Percentiles rank a stretch among this genome's conserved stretches.
These are phyloP conservation scores for Trichonephila inaurata DNA, from an alignment of 1,140 invertebrate genomes.

Conservation along the genomic window DNA sequence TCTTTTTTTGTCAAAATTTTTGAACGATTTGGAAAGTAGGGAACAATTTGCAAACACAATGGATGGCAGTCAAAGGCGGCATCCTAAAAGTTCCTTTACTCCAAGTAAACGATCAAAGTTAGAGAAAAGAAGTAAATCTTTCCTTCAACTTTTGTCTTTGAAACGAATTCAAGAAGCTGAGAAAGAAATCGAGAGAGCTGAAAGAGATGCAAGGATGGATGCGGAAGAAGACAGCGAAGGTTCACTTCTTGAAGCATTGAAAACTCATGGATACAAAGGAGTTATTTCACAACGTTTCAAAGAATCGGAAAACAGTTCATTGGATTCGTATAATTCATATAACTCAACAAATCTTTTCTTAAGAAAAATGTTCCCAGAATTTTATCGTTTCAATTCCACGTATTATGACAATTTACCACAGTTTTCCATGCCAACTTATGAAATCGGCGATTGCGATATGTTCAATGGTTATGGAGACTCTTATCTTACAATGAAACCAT, in stretches of 20 bases:
- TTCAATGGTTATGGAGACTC: background rate
- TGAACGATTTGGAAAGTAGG: slow-evolving; percentile 53
- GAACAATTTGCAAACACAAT: background rate
- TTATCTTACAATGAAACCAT: background rate
- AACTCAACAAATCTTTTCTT: slow-evolving; percentile 20
- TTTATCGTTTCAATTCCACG: background rate
- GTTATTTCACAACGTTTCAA: slow-evolving; percentile 77
- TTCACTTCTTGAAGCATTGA: slow-evolving; percentile 77
- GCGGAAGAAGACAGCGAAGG: slow-evolving; percentile 69
- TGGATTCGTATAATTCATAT: slow-evolving; percentile 19
- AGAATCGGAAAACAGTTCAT: slow-evolving; percentile 14
- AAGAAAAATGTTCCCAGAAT: background rate
- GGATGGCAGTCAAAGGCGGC: background rate
- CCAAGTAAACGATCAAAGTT: slow-evolving; percentile 13
- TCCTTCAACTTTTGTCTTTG: slow-evolving; percentile 64
- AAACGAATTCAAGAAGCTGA: slow-evolving; percentile 73
- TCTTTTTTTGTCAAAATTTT: slow-evolving; percentile 36
- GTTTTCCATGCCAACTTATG: background rate
- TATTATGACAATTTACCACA: slow-evolving; percentile 34
- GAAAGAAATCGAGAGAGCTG: slow-evolving; percentile 60
- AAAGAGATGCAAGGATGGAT: slow-evolving; percentile 1
- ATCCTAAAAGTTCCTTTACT: background rate
- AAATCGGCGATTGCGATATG: slow-evolving; percentile 5
- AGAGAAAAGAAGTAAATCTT: slow-evolving; percentile 44
- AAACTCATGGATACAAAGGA: slow-evolving; percentile 78